Conservation (phyloP, 2,113 vertebrate species). For the Neoarius graeffei region DNA sequence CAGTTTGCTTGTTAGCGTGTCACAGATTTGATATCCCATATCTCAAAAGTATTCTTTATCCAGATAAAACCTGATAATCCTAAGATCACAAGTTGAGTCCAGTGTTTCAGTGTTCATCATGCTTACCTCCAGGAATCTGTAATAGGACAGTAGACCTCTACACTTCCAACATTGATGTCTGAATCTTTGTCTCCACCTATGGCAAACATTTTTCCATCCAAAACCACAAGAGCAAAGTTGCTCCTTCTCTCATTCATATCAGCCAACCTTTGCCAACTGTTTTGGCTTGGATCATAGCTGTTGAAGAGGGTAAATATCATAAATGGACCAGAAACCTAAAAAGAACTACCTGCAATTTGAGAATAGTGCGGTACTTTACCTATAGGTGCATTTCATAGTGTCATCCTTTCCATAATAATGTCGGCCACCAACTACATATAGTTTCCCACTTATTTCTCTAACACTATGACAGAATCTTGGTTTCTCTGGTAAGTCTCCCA, state of each 20-base stretch:
- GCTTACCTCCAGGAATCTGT: conserved; percentile 71
- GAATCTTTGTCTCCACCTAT: conserved; percentile 65
- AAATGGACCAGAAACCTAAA: background rate
- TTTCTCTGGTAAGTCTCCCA: conserved; percentile 78
- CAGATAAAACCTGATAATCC: background rate
- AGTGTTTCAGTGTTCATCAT: background rate
- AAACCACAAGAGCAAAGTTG: conserved; percentile 65
- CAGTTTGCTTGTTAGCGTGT: too few relatives aligned
- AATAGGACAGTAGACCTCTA: conserved; percentile 67
- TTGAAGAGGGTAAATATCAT: background rate
- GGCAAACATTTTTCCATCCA: conserved; percentile 63
- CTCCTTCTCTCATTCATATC: conserved; percentile 65
- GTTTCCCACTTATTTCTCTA: conserved; percentile 69
- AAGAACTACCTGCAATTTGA: background rate
- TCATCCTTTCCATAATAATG: conserved; percentile 79
- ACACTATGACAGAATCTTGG: conserved; percentile 81
- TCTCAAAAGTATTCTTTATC: background rate
- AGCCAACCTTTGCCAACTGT: conserved; percentile 66
- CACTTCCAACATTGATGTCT: conserved; percentile 56
- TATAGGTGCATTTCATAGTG: conserved; percentile 79
- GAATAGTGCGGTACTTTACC: conserved; percentile 64
- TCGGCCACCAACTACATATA: conserved; percentile 87
- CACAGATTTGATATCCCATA: background rate
- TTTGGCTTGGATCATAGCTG: conserved; percentile 67
- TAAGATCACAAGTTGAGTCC: background rate